Base-by-base conservation (phyloP, 92 coral and sea anemone genomes). In the Epizoanthus fatuus region DNA sequence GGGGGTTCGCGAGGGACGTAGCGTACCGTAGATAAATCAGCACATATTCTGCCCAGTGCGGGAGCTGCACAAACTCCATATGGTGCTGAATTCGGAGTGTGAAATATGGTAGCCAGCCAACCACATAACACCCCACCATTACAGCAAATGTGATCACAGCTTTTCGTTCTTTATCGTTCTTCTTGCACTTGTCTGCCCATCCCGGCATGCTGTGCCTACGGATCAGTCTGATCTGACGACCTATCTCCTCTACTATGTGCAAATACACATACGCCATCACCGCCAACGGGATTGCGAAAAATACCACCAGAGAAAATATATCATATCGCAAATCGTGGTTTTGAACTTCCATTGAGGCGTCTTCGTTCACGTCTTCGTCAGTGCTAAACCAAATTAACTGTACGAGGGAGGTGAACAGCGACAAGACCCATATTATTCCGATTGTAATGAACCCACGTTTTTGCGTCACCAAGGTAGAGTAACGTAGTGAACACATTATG, bases 1-100 rank as follows among this genome's bases (percentile, higher is more conserved):
- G 75, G 15, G 98, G 98, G 71, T 94, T 94, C 37, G 93, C 42
- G 54, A 94, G 75, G 11, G 98, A 94, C 3, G 94, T 93, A 16
- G 91, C 76, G 57, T 78, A 94, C n/a, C 94, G 72, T 56, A 94
- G 19, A 73, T 88, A 89, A 10, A 81, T 47, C 12, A 72, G 19
- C 17, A 90, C 13, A 29, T 69, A 81, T 37, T 16, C 14, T 20
- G 39, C 54, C 35, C 49, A 29, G 8, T 8, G 45, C 2, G 74
- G 74, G 3, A 66, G 17, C 11, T 38, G 4, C 11, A 66, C 16
- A 29, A 81, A 16, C 0, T 52, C 51, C 14, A 66, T 45, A 32
- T 54, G 35, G 64, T 66, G 69, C 16, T 81, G 42, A 14, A 81
- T 75, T 4, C 93, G 90, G 16, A 81, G 58, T 3, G 71, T 66